A percentile compares a stretch with the other conserved stretches of the same genome.
These are phyloP conservation scores for Potorous gilbertii DNA, from an alignment of 2,797 vertebrate species.

Conservation along the genomic window DNA sequence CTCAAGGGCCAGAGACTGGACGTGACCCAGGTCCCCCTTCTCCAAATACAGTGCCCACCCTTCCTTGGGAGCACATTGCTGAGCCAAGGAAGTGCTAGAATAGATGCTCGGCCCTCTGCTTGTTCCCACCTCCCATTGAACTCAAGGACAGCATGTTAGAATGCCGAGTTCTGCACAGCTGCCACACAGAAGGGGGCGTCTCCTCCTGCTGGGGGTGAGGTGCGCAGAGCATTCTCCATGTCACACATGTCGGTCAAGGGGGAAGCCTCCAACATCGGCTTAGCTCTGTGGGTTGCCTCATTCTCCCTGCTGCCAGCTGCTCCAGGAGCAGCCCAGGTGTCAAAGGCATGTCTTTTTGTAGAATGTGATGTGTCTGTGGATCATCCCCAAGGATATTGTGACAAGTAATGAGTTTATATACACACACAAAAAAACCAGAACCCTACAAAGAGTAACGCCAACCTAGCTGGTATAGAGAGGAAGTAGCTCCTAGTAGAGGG, in stretches of 20 bases:
- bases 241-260: neutral
- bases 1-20: neutral
- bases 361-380: conserved; percentile 11
- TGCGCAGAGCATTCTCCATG: neutral
- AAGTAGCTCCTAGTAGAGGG: neutral
- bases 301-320: neutral
- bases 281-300: neutral
- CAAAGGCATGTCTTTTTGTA: neutral
- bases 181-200: neutral
- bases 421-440: neutral
- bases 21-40: neutral
- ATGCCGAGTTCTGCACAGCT: neutral
- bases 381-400: neutral
- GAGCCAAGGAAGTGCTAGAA: neutral
- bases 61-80: neutral
- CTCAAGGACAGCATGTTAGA: conserved; percentile 5
- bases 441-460: neutral
- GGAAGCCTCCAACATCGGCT: neutral
- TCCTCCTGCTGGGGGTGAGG: neutral
- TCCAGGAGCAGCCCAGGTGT: neutral
- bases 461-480: neutral
- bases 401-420: neutral
- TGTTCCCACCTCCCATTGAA: neutral
- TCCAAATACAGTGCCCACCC: neutral
- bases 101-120: neutral